These are phyloP conservation scores for Otis tarda DNA, from an alignment of 2,113 vertebrate genomes.

Conservation along the genomic window DNA sequence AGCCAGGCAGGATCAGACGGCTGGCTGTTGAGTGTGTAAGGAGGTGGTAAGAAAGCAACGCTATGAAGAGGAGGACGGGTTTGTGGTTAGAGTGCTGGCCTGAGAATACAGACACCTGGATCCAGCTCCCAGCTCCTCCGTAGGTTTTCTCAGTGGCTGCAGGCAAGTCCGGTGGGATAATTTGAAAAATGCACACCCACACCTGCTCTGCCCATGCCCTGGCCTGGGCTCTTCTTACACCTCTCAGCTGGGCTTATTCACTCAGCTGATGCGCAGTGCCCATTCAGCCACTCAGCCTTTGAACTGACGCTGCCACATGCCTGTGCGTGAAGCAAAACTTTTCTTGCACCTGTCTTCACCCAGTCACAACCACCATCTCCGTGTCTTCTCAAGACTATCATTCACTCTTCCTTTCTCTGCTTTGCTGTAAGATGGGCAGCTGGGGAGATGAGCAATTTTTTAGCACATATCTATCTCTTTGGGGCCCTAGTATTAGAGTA, in stretches of 20 bases:
- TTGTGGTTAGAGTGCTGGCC: not conserved
- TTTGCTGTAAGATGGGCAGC: not conserved
- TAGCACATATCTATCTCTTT: not conserved
- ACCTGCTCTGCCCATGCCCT: not conserved
- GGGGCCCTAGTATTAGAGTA: not conserved
- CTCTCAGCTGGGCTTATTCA: not conserved
- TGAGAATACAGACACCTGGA: not conserved
- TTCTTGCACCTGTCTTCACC: not conserved
- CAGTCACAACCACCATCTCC: not conserved
- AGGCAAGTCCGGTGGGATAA: not conserved
- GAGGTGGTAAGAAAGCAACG: not conserved
- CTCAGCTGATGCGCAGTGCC: not conserved
- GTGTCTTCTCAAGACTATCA: not conserved
- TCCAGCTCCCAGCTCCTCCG: not conserved
- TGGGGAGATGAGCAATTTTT: not conserved
- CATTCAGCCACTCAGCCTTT: not conserved
- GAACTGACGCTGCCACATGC: not conserved
- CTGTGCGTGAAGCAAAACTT: not conserved
- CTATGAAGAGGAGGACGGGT: not conserved
- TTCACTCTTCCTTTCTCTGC: not conserved
- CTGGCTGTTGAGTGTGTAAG: not conserved
- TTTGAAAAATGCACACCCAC: not conserved
- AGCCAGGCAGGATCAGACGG: not conserved
- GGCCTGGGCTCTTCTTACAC: not conserved
- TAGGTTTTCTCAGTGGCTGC: not conserved